These are phyloP conservation scores for Gulo gulo DNA, from an alignment of 2,113 vertebrate species.

Conservation along the genomic window DNA sequence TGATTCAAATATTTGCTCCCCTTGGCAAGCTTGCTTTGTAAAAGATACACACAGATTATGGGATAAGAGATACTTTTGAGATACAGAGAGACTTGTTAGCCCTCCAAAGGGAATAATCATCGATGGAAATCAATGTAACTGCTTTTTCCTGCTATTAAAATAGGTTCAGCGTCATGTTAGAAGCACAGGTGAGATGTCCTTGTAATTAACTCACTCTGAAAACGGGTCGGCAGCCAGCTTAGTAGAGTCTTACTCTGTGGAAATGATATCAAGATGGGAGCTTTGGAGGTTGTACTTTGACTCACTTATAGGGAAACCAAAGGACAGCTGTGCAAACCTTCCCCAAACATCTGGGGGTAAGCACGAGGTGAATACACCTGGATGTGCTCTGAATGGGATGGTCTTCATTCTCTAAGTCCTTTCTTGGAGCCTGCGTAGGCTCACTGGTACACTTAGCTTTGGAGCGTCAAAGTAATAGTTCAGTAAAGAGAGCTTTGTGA, in stretches of 20 bases:
- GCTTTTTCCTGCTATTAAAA: background rate
- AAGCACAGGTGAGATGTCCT: background rate
- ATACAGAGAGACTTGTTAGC: constrained; percentile 4
- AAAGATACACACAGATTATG: background rate
- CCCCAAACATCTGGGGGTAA: background rate
- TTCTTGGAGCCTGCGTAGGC: background rate
- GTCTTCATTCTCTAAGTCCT: constrained; percentile 27
- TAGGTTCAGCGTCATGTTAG: background rate
- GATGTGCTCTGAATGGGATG: background rate
- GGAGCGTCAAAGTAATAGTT: constrained; percentile 65
- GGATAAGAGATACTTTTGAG: background rate
- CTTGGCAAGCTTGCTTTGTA: background rate
- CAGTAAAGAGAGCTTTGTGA: constrained; percentile 49
- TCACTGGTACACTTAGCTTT: constrained; percentile 38
- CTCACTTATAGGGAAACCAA: background rate
- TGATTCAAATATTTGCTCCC: constrained; percentile 23
- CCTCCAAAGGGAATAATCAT: background rate
- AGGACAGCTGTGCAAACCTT: background rate
- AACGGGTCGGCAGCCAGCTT: background rate
- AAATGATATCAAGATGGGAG: background rate
- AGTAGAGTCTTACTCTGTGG: background rate
- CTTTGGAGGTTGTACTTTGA: background rate
- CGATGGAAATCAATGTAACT: background rate
- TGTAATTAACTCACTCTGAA: background rate
- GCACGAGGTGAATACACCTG: background rate